phyloP scores from a whole-genome alignment of 2,113 vertebrate genomes.

The Megaceryle torquata region DNA sequence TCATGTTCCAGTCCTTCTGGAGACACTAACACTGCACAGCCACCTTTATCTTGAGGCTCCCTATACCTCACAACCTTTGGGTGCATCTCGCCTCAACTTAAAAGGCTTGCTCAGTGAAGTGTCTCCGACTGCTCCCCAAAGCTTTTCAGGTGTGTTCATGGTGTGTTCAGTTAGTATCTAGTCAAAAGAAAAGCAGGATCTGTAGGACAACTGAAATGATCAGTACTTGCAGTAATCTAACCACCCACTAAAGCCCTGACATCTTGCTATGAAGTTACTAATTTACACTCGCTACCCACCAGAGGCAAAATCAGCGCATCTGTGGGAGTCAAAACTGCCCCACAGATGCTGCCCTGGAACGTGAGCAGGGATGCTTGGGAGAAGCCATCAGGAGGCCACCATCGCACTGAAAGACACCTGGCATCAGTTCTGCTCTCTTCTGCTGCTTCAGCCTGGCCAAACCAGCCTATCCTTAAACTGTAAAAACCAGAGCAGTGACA shows the following conservation, averaged over 20 bases:
- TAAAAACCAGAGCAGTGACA: not conserved
- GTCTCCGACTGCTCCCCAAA: not conserved
- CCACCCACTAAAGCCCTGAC: not conserved
- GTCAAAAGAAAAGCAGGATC: not conserved
- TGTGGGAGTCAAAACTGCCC: not conserved
- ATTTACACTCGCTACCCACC: not conserved
- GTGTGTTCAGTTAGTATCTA: not conserved
- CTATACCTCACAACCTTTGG: not conserved
- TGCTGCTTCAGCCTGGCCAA: not conserved
- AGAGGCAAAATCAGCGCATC: not conserved
- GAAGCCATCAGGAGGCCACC: not conserved
- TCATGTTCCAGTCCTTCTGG: not conserved
- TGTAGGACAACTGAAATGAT: not conserved
- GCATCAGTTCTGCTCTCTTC: not conserved
- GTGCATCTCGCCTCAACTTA: not conserved
- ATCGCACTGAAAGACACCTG: accelerated
- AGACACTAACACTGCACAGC: not conserved
- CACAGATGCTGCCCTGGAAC: not conserved
- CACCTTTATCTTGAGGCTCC: not conserved
- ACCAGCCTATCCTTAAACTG: not conserved
- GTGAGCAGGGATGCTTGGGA: not conserved
- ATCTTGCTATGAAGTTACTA: not conserved
- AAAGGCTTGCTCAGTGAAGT: not conserved
- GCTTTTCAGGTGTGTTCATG: not conserved
- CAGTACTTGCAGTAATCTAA: not conserved